These are phyloP conservation scores for Trichomalopsis sarcophagae DNA, from an alignment of 1,140 invertebrate genomes.

Conservation along the genomic window DNA sequence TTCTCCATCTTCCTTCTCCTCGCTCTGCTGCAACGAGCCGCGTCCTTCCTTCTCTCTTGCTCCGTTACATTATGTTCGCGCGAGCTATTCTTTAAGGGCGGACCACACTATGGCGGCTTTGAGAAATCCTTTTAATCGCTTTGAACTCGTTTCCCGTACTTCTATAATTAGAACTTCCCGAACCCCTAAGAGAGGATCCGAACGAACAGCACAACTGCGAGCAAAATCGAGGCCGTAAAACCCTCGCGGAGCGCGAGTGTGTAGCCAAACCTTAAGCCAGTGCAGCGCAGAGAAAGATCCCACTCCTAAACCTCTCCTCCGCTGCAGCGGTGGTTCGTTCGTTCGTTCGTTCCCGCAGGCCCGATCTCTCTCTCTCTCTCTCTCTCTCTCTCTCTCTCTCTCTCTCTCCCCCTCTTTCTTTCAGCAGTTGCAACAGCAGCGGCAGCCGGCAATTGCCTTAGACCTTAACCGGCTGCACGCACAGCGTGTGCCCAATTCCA, in stretches of 20 bases:
- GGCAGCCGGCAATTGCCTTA: conserved; percentile 65
- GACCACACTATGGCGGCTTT: not conserved
- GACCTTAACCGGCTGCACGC: conserved; percentile 62
- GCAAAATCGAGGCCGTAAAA: conserved; percentile 1
- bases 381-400: conserved; percentile 36
- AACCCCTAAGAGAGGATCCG: too few species aligned
- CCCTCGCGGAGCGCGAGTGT: not conserved
- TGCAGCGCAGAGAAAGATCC: not conserved
- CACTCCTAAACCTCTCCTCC: conserved; percentile 16
- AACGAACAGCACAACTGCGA: not conserved
- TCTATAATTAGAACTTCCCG: too few species aligned
- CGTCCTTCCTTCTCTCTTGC: conserved; percentile 35
- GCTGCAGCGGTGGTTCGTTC: too few species aligned
- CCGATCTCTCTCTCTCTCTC: conserved; percentile 34
- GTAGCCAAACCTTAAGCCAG: conserved; percentile 39
- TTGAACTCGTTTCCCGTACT: not conserved
- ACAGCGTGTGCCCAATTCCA: conserved; percentile 68
- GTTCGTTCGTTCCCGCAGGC: conserved; percentile 2
- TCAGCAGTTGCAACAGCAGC: conserved; percentile 59
- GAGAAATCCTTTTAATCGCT: not conserved
- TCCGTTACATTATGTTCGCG: conserved; percentile 15
- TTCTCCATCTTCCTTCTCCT: conserved; percentile 25
- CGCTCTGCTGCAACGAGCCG: not conserved
- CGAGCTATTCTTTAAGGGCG: conserved; percentile 32
- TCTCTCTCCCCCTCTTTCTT: conserved; percentile 39